phyloP scores from a whole-genome alignment of 2,113 vertebrate species.

The Ammospiza nelsoni region DNA sequence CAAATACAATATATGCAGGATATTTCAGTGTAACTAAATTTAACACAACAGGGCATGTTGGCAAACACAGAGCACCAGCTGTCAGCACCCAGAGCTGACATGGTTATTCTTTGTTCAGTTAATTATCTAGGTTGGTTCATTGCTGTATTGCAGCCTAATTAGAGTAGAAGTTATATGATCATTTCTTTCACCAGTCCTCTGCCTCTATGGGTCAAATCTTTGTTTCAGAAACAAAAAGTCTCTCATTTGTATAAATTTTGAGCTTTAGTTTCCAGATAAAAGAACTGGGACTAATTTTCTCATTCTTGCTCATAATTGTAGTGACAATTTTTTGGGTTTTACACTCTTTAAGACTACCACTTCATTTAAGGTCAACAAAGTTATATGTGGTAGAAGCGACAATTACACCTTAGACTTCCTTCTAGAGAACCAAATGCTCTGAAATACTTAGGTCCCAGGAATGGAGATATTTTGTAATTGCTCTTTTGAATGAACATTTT shows the following conservation, averaged over 20 bases:
- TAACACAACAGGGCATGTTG: constrained; percentile 13
- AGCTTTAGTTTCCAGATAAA: not conserved
- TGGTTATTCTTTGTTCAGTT: constrained; percentile 16
- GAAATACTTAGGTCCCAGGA: not conserved
- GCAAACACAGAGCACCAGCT: constrained; percentile 45
- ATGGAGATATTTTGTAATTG: not conserved
- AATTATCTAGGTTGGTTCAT: constrained; percentile 38
- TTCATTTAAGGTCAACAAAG: not conserved
- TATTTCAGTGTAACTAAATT: not conserved
- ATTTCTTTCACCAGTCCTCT: not conserved
- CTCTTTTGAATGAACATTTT: not conserved
- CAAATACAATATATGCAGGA: not conserved
- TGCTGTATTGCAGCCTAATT: not conserved
- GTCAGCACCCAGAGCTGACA: constrained; percentile 2
- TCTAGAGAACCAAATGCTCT: not conserved
- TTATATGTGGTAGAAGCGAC: not conserved
- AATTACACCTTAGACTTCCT: not conserved
- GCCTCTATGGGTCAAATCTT: not conserved
- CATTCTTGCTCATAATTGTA: not conserved
- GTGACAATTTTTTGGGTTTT: not conserved
- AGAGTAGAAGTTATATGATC: not conserved
- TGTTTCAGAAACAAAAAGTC: not conserved
- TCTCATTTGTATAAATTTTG: not conserved
- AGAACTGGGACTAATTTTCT: not conserved
- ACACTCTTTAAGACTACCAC: not conserved